phyloP scores from a whole-genome alignment of 2,113 vertebrate genomes.

The Acrocephalus kingi region DNA sequence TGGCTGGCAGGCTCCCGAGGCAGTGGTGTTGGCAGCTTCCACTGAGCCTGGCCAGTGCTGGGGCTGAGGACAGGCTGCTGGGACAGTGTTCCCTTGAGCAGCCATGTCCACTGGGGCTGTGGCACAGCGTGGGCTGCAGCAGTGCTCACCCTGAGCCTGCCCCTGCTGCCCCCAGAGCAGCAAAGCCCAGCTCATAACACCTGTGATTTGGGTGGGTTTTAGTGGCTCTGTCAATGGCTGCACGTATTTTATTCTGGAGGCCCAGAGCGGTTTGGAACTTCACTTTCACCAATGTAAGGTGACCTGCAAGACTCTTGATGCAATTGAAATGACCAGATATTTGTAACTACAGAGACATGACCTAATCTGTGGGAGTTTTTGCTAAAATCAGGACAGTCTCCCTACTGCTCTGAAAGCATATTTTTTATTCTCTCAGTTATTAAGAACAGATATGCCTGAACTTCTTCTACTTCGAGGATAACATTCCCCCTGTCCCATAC shows the following conservation, averaged over 20 bases:
- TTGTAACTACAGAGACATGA: background rate
- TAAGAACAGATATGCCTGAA: background rate
- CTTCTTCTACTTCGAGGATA: background rate
- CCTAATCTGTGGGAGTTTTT: background rate
- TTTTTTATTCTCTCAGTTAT: background rate
- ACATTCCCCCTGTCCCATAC: background rate
- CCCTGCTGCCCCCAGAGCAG: background rate
- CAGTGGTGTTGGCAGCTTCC: background rate
- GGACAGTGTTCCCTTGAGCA: background rate
- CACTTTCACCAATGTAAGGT: background rate
- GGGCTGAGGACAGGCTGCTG: background rate
- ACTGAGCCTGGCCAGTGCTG: background rate
- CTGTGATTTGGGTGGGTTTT: rapidly evolving
- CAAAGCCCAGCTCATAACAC: rapidly evolving
- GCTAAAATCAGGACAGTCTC: background rate
- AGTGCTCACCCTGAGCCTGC: background rate
- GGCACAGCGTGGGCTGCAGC: rapidly evolving
- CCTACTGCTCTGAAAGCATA: background rate
- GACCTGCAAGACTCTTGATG: background rate
- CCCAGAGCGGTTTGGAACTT: background rate
- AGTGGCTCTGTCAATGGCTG: background rate
- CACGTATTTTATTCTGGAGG: background rate
- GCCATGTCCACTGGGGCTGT: rapidly evolving
- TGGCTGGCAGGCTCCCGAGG: background rate
- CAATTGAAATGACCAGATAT: background rate